Conservation (phyloP, 2,113 vertebrate genomes). For the Pica pica region DNA sequence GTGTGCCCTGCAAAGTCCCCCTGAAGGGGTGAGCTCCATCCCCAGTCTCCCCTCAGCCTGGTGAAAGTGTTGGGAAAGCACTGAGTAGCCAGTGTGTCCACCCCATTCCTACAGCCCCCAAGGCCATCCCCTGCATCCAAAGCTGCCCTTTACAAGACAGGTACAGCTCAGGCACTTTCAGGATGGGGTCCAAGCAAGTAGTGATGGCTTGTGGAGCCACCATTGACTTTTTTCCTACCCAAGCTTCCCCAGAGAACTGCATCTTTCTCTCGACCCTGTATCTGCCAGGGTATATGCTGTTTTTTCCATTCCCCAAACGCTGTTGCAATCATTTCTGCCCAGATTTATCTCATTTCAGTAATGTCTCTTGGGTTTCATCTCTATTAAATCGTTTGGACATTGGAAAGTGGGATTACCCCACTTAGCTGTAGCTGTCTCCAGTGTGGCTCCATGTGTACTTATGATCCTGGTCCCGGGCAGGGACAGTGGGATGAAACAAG, state of each 20-base stretch:
- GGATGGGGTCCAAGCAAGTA: neutral
- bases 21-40: neutral
- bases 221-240: neutral
- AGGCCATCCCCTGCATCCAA: neutral
- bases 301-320: neutral
- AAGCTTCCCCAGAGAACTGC: neutral
- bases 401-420: neutral
- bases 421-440: neutral
- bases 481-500: neutral
- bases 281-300: neutral
- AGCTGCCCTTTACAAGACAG: neutral
- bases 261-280: neutral
- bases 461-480: neutral
- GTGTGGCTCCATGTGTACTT: neutral
- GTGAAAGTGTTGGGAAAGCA: neutral
- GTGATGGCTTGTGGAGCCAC: neutral
- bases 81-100: neutral
- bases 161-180: neutral
- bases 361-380: neutral
- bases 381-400: conserved; percentile 6
- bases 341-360: conserved; percentile 20
- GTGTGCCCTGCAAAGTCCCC: neutral
- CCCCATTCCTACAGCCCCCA: neutral
- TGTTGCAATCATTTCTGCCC: conserved; percentile 15
- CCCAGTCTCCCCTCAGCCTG: neutral